A percentile compares a stretch with the other conserved stretches of the same genome.
Evolutionary conservation across 2,888 invertebrate genomes (phyloP).

Genomic region (Kuschelorhynchus macadamiae): DNA sequence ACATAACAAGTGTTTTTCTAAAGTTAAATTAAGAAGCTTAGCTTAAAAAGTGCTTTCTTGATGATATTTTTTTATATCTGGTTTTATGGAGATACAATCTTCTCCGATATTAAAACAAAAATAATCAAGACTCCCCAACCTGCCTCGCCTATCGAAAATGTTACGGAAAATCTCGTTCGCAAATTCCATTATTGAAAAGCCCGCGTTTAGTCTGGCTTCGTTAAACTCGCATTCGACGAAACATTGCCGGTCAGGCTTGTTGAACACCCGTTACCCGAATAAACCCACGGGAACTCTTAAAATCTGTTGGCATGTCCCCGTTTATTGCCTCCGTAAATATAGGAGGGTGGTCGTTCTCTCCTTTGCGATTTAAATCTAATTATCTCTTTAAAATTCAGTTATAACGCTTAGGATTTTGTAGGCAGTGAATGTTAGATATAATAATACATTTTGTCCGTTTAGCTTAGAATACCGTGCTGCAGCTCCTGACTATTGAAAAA

Average conservation of each 20-base stretch:
- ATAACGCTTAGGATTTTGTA: neutral
- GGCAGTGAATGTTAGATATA: too few relatives aligned
- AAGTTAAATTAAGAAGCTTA: too few relatives aligned
- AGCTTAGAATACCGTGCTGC: too few relatives aligned
- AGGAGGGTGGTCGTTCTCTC: conserved; percentile 22
- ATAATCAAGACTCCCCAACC: too few relatives aligned
- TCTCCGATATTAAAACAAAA: too few relatives aligned
- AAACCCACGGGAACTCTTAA: conserved; percentile 44
- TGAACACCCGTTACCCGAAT: conserved; percentile 43
- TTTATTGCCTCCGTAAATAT: conserved; percentile 42
- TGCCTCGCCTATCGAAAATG: neutral
- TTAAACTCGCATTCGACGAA: conserved; percentile 40
- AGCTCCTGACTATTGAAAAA: too few relatives aligned
- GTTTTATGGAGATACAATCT: too few relatives aligned
- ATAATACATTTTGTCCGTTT: too few relatives aligned
- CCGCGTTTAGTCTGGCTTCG: conserved; percentile 44
- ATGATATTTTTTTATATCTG: too few relatives aligned
- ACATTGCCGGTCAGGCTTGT: conserved; percentile 46
- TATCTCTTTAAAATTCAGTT: conserved; percentile 23
- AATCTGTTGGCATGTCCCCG: conserved; percentile 34
- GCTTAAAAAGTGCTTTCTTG: too few relatives aligned
- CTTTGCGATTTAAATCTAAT: conserved; percentile 36
- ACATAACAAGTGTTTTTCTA: too few relatives aligned
- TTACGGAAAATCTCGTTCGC: conserved; percentile 11
- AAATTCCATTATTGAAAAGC: conserved; percentile 22